Evolutionary conservation across 2,797 vertebrate species (phyloP).

Genomic region (Chiropotes sagulatus): DNA sequence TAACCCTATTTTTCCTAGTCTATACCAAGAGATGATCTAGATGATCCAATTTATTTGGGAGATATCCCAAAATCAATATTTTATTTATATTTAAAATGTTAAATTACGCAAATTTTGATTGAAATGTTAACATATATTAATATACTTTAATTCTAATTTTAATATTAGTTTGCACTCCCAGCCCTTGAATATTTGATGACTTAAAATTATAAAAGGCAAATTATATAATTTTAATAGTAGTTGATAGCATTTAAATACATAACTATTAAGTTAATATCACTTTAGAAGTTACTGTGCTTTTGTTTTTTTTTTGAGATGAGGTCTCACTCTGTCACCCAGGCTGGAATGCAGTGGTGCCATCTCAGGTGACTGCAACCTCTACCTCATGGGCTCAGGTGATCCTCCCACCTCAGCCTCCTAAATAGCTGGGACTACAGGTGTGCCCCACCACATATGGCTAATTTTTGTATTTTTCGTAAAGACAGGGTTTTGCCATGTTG

Average conservation of each 20-base stretch:
- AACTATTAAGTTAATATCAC: not conserved
- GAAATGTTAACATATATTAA: not conserved
- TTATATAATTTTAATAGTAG: not conserved
- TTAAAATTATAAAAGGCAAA: slow-evolving; percentile 29
- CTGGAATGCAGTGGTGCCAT: not conserved
- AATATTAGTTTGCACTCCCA: not conserved
- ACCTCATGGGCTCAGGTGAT: not conserved
- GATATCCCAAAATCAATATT: not conserved
- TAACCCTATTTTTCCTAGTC: not conserved
- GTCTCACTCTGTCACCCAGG: not conserved
- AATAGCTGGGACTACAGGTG: not conserved
- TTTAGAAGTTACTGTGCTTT: not conserved
- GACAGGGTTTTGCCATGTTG: not conserved
- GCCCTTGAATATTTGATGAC: not conserved
- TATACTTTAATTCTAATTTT: not conserved
- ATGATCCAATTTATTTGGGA: not conserved
- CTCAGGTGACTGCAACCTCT: not conserved
- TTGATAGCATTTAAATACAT: not conserved
- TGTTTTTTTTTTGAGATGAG: not conserved
- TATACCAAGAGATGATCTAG: not conserved
- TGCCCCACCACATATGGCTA: not conserved
- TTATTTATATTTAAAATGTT: not conserved
- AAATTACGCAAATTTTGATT: not conserved
- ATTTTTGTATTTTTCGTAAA: not conserved
- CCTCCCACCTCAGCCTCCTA: not conserved